Evolutionary conservation across 2,797 vertebrate species (phyloP).

Genomic region (Xiphorhynchus erythropygius): DNA sequence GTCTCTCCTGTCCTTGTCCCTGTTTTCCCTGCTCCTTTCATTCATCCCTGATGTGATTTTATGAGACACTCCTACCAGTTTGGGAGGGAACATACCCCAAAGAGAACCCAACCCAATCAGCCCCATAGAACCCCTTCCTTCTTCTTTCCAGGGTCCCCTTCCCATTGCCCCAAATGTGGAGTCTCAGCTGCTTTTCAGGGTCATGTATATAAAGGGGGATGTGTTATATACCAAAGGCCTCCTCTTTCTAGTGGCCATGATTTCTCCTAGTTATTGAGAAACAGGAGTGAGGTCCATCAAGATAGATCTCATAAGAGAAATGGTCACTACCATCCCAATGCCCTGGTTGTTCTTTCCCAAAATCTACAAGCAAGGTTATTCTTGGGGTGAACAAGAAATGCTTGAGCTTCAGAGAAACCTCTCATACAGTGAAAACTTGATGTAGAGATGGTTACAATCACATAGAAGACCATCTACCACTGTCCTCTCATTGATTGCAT

Average conservation of each 20-base stretch:
- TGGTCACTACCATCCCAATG: not conserved
- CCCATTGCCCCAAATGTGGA: not conserved
- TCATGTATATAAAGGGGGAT: not conserved
- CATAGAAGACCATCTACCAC: not conserved
- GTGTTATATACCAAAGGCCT: not conserved
- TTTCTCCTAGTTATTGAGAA: not conserved
- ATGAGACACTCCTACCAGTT: conserved; percentile 61
- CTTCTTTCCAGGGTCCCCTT: not conserved
- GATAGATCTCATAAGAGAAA: not conserved
- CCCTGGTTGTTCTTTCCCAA: not conserved
- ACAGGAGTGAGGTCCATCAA: not conserved
- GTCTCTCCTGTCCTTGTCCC: conserved; percentile 12
- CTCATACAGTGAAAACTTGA: not conserved
- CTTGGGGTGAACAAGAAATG: not conserved
- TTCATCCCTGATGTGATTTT: conserved; percentile 60
- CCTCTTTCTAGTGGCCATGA: not conserved
- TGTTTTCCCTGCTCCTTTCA: conserved; percentile 11
- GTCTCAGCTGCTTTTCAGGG: conserved; percentile 23
- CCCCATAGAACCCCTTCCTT: not conserved
- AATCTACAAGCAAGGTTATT: not conserved
- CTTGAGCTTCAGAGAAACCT: not conserved
- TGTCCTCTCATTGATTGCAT: not conserved
- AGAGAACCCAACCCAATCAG: conserved; percentile 66
- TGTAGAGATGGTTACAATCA: not conserved
- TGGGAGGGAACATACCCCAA: conserved; percentile 47